Evolutionary conservation across 2,888 invertebrate species (phyloP).

Genomic region (Aspidiotus rigidus): DNA sequence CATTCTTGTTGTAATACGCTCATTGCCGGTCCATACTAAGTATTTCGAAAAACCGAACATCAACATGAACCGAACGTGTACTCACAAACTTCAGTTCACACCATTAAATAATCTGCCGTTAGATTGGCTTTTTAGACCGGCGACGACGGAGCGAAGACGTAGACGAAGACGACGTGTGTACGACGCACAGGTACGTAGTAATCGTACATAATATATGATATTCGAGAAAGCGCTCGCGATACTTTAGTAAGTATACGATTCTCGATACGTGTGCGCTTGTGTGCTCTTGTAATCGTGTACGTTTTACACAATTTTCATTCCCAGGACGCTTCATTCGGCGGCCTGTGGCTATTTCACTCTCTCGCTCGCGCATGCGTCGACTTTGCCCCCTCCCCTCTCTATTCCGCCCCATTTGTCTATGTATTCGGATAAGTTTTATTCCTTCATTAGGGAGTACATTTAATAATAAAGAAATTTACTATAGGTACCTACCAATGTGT

Average conservation of each 20-base stretch:
- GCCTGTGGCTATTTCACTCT: constrained; percentile 14
- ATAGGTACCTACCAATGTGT: too few species aligned
- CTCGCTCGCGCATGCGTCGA: constrained; percentile 12
- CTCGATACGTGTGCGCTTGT: neutral
- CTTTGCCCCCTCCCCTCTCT: neutral
- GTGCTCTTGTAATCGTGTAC: neutral
- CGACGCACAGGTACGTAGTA: too few species aligned
- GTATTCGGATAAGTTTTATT: neutral
- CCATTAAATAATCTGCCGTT: constrained; percentile 19
- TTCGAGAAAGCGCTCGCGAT: neutral
- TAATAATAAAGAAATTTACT: constrained; percentile 1
- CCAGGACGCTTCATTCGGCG: constrained; percentile 11
- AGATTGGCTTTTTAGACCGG: constrained; percentile 9
- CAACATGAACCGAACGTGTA: neutral
- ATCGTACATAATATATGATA: neutral
- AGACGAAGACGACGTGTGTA: too few species aligned
- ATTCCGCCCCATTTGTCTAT: neutral
- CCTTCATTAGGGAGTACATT: constrained; percentile 5
- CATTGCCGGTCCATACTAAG: constrained; percentile 27
- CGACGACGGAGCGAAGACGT: too few species aligned
- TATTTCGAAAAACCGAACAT: constrained; percentile 10
- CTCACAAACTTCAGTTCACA: constrained; percentile 12
- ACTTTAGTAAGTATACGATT: neutral
- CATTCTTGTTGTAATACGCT: constrained; percentile 28
- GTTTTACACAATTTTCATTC: constrained; percentile 1